Conservation (phyloP, 2,888 invertebrate genomes). For the Chaitophorus viminalis region DNA sequence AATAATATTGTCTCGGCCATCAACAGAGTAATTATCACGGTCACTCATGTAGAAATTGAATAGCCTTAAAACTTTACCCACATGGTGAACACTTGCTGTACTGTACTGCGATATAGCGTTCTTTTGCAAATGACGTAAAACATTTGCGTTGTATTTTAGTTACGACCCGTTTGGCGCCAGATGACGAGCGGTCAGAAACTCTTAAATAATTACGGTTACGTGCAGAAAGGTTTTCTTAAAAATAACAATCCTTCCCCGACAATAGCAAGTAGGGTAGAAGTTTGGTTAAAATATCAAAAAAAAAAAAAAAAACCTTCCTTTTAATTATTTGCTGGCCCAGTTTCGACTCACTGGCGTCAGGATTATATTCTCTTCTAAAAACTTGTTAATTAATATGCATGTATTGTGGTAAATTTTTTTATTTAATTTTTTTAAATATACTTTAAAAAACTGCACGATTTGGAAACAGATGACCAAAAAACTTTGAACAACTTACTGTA, state of each 20-base stretch:
- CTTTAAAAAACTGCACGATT: neutral
- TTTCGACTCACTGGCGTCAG: slow-evolving; percentile 9
- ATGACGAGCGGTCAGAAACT: slow-evolving; percentile 26
- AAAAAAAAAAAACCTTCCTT: slow-evolving; percentile 39
- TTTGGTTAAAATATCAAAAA: neutral
- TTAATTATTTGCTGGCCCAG: slow-evolving; percentile 48
- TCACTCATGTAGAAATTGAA: neutral
- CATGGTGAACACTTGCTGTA: neutral
- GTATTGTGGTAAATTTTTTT: too few relatives aligned
- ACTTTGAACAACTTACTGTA: neutral
- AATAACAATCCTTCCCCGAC: slow-evolving; percentile 1
- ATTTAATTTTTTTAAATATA: too few relatives aligned
- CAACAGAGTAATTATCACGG: neutral
- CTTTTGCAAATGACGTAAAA: neutral
- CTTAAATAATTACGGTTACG: slow-evolving; percentile 31
- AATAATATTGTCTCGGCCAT: neutral
- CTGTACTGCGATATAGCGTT: neutral
- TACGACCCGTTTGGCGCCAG: slow-evolving; percentile 45
- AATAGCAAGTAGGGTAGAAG: neutral
- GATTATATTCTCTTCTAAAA: slow-evolving; percentile 7
- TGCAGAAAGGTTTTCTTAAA: neutral
- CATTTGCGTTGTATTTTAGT: neutral
- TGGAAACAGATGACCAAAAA: neutral
- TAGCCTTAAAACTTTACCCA: neutral
- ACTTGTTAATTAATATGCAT: slow-evolving; percentile 28